phyloP scores from a whole-genome alignment of 2,888 invertebrate genomes.

The Plagodis pulveraria region DNA sequence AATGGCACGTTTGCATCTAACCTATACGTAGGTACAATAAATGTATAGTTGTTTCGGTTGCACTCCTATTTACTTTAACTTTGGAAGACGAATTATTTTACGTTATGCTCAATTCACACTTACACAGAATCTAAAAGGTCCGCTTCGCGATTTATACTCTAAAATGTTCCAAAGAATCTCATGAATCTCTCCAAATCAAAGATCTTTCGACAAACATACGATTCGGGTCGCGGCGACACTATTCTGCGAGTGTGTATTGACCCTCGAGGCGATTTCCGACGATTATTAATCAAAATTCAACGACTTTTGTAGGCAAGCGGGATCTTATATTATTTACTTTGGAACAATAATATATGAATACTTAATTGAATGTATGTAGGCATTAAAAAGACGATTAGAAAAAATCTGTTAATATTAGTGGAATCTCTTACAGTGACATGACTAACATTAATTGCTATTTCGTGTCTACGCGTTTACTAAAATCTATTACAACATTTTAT shows the following conservation, averaged over 20 bases:
- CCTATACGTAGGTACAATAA: constrained; percentile 17
- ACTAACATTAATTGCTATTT: constrained; percentile 41
- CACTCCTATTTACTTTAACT: constrained; percentile 33
- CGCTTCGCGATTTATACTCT: too few species aligned
- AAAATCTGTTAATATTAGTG: constrained; percentile 32
- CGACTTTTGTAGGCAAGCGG: constrained; percentile 8
- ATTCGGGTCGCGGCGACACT: too few species aligned
- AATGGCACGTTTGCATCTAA: constrained; percentile 34
- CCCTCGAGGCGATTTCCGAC: constrained; percentile 1
- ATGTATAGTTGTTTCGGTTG: constrained; percentile 14
- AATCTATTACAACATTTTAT: constrained; percentile 50
- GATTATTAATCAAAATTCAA: constrained; percentile 10
- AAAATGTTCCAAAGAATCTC: too few species aligned
- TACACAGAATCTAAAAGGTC: too few species aligned
- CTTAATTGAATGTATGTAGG: constrained; percentile 45
- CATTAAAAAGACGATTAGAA: constrained; percentile 36
- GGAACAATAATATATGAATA: constrained; percentile 28
- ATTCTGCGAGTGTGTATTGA: too few species aligned
- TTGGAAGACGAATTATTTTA: constrained; percentile 50
- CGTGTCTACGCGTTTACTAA: constrained; percentile 41
- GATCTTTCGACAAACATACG: too few species aligned
- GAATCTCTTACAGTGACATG: constrained; percentile 42
- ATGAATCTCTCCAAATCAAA: too few species aligned
- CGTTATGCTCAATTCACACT: background rate
- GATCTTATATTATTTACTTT: constrained; percentile 8